Conservation (phyloP, 1,140 invertebrate genomes). For the Leptopilina boulardi region DNA sequence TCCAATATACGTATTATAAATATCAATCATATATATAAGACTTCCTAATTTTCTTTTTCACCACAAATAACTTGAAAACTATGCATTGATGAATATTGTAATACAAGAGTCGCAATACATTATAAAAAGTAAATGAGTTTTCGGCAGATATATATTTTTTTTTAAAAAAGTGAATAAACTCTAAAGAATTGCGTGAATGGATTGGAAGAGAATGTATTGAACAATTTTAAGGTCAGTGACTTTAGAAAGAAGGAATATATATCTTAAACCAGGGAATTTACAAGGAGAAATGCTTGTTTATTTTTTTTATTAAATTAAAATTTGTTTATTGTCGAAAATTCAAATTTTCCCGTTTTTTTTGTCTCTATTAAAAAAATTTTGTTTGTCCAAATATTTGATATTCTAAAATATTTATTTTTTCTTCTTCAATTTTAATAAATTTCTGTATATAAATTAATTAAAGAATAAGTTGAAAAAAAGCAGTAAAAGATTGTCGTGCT, state of each 20-base stretch:
- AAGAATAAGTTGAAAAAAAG: too few relatives aligned
- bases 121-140: not conserved
- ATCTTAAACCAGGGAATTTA: slow-evolving; percentile 1
- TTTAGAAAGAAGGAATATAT: slow-evolving; percentile 1
- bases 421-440: too few relatives aligned
- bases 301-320: too few relatives aligned
- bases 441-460: too few relatives aligned
- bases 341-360: too few relatives aligned
- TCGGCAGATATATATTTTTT: not conserved
- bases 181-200: not conserved
- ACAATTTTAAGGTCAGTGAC: slow-evolving; percentile 20
- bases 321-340: not conserved
- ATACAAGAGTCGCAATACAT: not conserved
- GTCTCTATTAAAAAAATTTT: too few relatives aligned
- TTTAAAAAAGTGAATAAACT: slow-evolving; percentile 2
- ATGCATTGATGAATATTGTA: not conserved
- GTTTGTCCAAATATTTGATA: too few relatives aligned
- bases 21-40: not conserved
- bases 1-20: not conserved
- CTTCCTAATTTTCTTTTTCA: slow-evolving; percentile 8
- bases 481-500: too few relatives aligned
- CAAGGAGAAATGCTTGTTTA: not conserved
- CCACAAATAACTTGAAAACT: not conserved
- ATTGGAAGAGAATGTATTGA: slow-evolving; percentile 24
- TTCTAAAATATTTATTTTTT: too few relatives aligned